Evolutionary conservation across 2,888 invertebrate genomes (phyloP).

Genomic region (Eupithecia abbreviata): DNA sequence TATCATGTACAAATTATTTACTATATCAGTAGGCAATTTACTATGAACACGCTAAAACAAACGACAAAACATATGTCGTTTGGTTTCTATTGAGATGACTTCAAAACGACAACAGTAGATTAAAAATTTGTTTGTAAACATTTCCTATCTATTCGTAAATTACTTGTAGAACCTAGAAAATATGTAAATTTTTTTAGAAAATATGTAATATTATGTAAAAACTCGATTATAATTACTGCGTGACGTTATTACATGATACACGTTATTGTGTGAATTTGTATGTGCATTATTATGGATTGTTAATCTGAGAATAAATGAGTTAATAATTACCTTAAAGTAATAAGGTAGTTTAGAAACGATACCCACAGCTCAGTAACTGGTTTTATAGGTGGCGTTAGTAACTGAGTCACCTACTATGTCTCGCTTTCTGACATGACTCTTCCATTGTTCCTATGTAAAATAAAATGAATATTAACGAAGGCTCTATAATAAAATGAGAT

Average conservation of each 20-base stretch:
- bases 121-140: neutral
- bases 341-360: neutral
- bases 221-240: neutral
- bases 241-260: neutral
- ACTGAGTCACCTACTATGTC: neutral
- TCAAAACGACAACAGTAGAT: neutral
- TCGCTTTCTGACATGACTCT: neutral
- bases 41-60: too few species aligned
- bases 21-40: too few species aligned
- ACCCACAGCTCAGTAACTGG: neutral
- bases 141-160: neutral
- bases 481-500: neutral
- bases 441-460: neutral
- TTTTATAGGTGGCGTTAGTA: neutral
- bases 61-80: too few species aligned
- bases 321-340: neutral
- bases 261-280: too few species aligned
- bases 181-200: too few species aligned
- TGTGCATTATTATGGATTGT: too few species aligned
- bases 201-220: too few species aligned
- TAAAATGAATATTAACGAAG: neutral
- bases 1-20: too few species aligned
- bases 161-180: too few species aligned
- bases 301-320: too few species aligned
- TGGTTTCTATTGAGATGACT: too few species aligned